Percentiles rank a stretch among this genome's conserved stretches.
Evolutionary conservation across 2,113 vertebrate species (phyloP).

Genomic region (Aspiorhynchus laticeps): DNA sequence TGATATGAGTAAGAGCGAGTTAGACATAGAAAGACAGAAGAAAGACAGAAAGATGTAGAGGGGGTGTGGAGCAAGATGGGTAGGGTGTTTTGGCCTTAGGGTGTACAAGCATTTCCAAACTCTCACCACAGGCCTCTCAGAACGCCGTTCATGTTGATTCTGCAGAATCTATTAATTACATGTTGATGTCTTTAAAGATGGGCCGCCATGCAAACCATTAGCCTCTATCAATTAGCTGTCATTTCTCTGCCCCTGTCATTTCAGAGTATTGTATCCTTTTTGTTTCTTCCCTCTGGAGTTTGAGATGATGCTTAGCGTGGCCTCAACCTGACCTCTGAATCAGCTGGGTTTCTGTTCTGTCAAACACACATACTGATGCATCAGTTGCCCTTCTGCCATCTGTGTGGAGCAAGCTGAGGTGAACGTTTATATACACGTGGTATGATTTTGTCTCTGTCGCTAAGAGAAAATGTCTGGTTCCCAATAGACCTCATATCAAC

Average conservation of each 20-base stretch:
- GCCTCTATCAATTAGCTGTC: constrained; percentile 19
- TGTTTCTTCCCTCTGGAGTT: background rate
- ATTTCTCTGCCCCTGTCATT: background rate
- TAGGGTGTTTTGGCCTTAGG: constrained; percentile 26
- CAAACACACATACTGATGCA: constrained; percentile 29
- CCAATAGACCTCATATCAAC: background rate
- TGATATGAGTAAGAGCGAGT: background rate
- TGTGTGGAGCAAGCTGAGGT: constrained; percentile 22
- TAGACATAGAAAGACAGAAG: background rate
- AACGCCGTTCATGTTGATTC: constrained; percentile 1
- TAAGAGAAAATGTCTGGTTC: background rate
- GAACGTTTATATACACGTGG: constrained; percentile 20
- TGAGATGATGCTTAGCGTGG: background rate
- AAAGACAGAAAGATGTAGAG: background rate
- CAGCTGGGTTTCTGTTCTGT: background rate
- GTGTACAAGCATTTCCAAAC: constrained; percentile 25
- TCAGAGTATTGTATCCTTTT: background rate
- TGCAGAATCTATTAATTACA: constrained; percentile 47
- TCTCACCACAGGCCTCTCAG: constrained; percentile 5
- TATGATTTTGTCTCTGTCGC: background rate
- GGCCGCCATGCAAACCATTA: background rate
- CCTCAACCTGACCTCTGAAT: constrained; percentile 1
- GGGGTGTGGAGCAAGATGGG: background rate
- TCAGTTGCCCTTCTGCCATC: constrained; percentile 8
- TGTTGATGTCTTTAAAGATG: background rate